Evolutionary conservation across 2,797 vertebrate species (phyloP).

Genomic region (Chelon labrosus): DNA sequence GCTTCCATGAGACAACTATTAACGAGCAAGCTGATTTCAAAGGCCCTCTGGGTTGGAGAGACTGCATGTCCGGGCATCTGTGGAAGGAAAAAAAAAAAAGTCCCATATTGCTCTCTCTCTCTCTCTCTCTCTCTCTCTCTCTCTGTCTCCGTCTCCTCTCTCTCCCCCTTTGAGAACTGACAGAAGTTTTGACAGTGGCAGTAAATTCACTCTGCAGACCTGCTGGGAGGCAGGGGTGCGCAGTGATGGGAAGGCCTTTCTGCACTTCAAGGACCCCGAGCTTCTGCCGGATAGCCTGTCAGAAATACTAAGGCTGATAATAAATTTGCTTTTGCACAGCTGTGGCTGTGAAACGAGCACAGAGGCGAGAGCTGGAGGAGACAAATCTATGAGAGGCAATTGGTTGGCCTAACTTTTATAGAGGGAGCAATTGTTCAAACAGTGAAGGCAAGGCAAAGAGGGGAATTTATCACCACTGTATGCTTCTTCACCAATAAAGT

Average conservation of each 20-base stretch:
- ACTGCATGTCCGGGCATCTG: constrained; percentile 66
- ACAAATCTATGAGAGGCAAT: constrained; percentile 44
- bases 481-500: background rate
- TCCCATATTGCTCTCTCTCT: constrained; percentile 45
- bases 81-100: constrained; percentile 49
- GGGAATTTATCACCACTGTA: constrained; percentile 24
- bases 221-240: constrained; percentile 67
- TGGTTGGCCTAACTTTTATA: constrained; percentile 43
- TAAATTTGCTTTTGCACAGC: constrained; percentile 79
- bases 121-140: constrained; percentile 12
- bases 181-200: constrained; percentile 80
- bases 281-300: constrained; percentile 78
- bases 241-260: constrained; percentile 68
- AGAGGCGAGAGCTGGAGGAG: constrained; percentile 56
- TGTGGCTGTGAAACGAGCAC: constrained; percentile 66
- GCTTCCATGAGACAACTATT: constrained; percentile 67
- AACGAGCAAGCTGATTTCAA: constrained; percentile 72
- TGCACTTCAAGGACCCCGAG: constrained; percentile 77
- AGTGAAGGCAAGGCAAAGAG: constrained; percentile 10
- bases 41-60: constrained; percentile 63
- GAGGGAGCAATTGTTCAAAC: constrained; percentile 53
- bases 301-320: constrained; percentile 81
- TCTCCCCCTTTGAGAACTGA: constrained; percentile 73
- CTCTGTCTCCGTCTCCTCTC: constrained; percentile 33
- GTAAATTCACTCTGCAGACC: constrained; percentile 78